Evolutionary conservation across 1,140 invertebrate species (phyloP).

Genomic region (Drosophila takahashii): DNA sequence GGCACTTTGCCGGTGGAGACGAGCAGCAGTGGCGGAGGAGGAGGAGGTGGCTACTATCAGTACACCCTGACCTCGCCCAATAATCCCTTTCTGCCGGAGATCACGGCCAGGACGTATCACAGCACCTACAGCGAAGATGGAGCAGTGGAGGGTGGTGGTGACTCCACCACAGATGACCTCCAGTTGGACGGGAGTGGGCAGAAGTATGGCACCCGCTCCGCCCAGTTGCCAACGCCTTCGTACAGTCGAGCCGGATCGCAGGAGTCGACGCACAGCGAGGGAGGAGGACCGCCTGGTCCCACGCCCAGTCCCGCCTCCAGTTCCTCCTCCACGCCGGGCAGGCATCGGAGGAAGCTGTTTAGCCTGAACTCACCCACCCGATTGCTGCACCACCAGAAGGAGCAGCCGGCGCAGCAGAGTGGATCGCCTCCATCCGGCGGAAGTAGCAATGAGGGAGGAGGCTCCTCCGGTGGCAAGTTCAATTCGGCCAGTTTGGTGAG

Average conservation of each 20-base stretch:
- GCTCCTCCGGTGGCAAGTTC: conserved; percentile 28
- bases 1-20: conserved; percentile 51
- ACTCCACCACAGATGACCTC: conserved; percentile 31
- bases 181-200: conserved; percentile 58
- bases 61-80: conserved; percentile 81
- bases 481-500: conserved; percentile 50
- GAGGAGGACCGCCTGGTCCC: conserved; percentile 51
- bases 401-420: conserved; percentile 25
- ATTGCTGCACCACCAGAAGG: conserved; percentile 60
- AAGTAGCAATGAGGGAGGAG: conserved; percentile 22
- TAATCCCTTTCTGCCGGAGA: conserved; percentile 82
- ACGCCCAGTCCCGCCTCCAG: conserved; percentile 68
- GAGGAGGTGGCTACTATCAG: conserved; percentile 67
- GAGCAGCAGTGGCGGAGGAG: conserved; percentile 41
- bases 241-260: conserved; percentile 78
- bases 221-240: conserved; percentile 67
- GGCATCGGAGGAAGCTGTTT: conserved; percentile 76
- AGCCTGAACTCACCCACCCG: conserved; percentile 76
- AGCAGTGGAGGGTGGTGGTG: conserved; percentile 7
- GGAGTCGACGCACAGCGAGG: conserved; percentile 75
- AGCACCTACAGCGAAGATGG: conserved; percentile 70
- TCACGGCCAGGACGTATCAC: conserved; percentile 78
- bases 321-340: conserved; percentile 72
- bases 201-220: conserved; percentile 61
- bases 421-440: conserved; percentile 20